phyloP scores from a whole-genome alignment of 2,797 vertebrate species.

The Lates japonicus region DNA sequence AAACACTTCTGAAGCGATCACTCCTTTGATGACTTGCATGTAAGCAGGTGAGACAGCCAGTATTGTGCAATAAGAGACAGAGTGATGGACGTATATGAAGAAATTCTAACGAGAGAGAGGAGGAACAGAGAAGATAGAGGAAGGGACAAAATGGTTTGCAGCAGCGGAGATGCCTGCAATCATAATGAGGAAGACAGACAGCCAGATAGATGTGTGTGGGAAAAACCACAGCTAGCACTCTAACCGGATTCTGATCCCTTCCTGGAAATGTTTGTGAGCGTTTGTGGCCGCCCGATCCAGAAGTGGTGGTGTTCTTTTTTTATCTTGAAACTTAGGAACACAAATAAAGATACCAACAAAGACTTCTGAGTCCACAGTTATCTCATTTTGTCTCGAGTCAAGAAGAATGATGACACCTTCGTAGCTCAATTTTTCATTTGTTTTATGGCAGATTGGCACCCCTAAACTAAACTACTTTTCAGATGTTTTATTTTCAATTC shows the following conservation, averaged over 20 bases:
- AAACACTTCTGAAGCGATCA: constrained; percentile 13
- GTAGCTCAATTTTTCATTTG: background rate
- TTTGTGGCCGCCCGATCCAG: constrained; percentile 40
- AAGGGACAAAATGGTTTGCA: constrained; percentile 56
- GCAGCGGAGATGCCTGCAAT: constrained; percentile 49
- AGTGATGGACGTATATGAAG: constrained; percentile 37
- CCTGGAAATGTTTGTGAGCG: constrained; percentile 75
- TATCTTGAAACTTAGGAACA: background rate
- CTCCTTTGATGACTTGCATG: constrained; percentile 8
- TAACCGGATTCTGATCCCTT: constrained; percentile 71
- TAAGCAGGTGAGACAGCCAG: constrained; percentile 11
- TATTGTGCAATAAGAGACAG: background rate
- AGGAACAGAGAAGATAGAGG: constrained; percentile 29
- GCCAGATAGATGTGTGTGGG: constrained; percentile 57
- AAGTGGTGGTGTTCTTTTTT: constrained; percentile 20
- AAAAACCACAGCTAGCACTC: constrained; percentile 74
- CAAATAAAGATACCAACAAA: constrained; percentile 17
- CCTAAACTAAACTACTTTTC: constrained; percentile 8
- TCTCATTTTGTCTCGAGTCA: background rate
- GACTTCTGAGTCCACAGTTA: background rate
- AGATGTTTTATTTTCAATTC: constrained; percentile 23
- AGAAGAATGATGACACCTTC: background rate
- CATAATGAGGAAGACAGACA: constrained; percentile 62
- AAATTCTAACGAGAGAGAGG: constrained; percentile 32
- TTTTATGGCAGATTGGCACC: background rate